Evolutionary conservation across 2,113 vertebrate species (phyloP).

Genomic region (Pomatorhinus ruficollis): DNA sequence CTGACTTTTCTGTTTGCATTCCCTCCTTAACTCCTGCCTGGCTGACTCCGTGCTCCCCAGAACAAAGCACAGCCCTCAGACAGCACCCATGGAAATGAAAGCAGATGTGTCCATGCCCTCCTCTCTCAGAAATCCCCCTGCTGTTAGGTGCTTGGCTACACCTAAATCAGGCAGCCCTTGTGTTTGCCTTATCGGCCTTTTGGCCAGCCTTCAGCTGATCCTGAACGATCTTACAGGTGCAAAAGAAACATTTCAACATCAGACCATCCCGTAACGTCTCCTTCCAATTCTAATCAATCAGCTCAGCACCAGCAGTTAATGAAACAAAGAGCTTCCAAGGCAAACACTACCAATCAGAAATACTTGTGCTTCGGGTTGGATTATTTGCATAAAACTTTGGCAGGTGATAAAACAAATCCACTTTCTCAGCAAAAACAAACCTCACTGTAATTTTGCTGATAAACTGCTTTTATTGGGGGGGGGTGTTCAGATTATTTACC

Average conservation of each 20-base stretch:
- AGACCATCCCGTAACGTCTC: neutral
- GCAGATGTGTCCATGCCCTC: neutral
- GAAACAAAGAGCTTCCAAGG: neutral
- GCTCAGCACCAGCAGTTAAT: neutral
- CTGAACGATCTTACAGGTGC: neutral
- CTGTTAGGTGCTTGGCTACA: neutral
- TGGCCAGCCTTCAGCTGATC: neutral
- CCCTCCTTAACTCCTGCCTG: neutral
- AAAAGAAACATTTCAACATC: neutral
- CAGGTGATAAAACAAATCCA: conserved; percentile 42
- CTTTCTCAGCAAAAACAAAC: conserved; percentile 48
- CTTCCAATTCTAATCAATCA: conserved; percentile 29
- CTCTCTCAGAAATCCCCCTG: neutral
- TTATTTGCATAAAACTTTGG: conserved; percentile 59
- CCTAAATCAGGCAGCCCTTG: neutral
- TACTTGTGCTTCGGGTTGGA: conserved; percentile 11
- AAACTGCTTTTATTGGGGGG: neutral
- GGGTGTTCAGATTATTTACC: neutral
- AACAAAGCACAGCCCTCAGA: neutral
- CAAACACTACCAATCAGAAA: conserved; percentile 16
- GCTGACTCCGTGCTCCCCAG: neutral
- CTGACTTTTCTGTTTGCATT: neutral
- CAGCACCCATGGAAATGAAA: neutral
- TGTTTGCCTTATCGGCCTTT: neutral
- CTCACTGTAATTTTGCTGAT: conserved; percentile 24